These are phyloP conservation scores for Ceramica pisi DNA, from an alignment of 2,888 invertebrate genomes.

Conservation along the genomic window DNA sequence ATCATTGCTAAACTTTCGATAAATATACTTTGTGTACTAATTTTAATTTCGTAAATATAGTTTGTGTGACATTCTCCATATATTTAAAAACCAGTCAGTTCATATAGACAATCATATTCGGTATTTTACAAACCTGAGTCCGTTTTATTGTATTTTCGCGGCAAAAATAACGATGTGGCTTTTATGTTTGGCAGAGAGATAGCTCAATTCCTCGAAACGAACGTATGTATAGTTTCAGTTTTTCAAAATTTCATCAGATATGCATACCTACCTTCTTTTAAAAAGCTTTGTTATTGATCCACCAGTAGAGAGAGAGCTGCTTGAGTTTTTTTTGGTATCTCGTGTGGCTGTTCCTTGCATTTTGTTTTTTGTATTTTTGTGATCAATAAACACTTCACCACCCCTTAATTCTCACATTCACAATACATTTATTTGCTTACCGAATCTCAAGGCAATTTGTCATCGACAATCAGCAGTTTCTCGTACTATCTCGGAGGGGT, in stretches of 20 bases:
- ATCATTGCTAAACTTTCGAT: not conserved
- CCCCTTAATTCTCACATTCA: not conserved
- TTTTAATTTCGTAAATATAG: no score
- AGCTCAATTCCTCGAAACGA: not conserved
- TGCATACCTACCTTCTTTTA: not conserved
- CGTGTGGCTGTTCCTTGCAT: no score
- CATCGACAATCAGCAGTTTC: constrained; percentile 54
- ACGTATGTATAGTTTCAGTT: no score
- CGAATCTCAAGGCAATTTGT: constrained; percentile 43
- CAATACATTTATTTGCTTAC: constrained; percentile 7
- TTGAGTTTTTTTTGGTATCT: no score
- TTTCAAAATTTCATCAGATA: not conserved
- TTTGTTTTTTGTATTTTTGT: not conserved
- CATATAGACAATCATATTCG: not conserved
- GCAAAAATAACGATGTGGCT: not conserved
- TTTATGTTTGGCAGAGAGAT: not conserved
- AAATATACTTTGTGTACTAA: not conserved
- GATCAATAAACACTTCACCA: not conserved
- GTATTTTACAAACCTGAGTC: not conserved
- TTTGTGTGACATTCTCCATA: not conserved
- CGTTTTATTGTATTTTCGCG: not conserved
- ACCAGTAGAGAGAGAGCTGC: not conserved
- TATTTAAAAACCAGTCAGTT: not conserved
- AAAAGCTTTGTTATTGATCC: not conserved
- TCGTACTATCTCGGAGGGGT: constrained; percentile 21